Evolutionary conservation across 2,113 vertebrate genomes (phyloP), one percentile per base, ranked within the genome.

Genomic region (Anoura caudifer): DNA sequence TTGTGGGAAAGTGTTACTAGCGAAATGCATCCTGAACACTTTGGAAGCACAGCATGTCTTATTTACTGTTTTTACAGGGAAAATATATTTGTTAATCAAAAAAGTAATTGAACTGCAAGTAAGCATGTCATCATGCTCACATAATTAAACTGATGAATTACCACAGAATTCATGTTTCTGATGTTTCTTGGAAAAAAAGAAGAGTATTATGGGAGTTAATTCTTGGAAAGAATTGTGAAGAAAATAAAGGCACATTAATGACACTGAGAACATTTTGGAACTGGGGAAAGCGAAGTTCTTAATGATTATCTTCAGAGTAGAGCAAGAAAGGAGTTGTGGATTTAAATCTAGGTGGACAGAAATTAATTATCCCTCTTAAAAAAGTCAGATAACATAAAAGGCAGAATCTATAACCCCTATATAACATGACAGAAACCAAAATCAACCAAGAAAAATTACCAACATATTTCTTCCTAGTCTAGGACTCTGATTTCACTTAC

Each of bases 401-500:
- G 75, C 65, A 89, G 65, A 77, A 65, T 83, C 90, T 86, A 65
- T 65, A 77, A 36, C 54, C 79, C 50, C 75, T 38, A 91, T 94
- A 79, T 47, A 92, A 97, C 65, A 73, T 36, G 89, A 91, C 63
- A 88, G 94, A 90, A 95, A 86, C 16, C 26, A 76, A 96, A 93
- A 95, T 50, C 94, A 91, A 95, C 90, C 47, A 87, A 92, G 94
- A 96, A 97, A 96, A 95, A 90, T 88, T 61, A 91, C 88, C 89
- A 88, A 89, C 77, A 47, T 95, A 92, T 83, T 95, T 96, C 86
- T 96, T 87, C 73, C 75, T 90, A 87, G 91, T n/a, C 41, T 33
- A 87, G 86, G 63, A 82, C 52, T 82, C 86, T 65, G 92, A 96
- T 76, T 93, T 91, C 77, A 95, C 73, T 96, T 84, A 87, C 73